Conservation (phyloP, 2,797 vertebrate species). For the Sardinella longiceps region DNA sequence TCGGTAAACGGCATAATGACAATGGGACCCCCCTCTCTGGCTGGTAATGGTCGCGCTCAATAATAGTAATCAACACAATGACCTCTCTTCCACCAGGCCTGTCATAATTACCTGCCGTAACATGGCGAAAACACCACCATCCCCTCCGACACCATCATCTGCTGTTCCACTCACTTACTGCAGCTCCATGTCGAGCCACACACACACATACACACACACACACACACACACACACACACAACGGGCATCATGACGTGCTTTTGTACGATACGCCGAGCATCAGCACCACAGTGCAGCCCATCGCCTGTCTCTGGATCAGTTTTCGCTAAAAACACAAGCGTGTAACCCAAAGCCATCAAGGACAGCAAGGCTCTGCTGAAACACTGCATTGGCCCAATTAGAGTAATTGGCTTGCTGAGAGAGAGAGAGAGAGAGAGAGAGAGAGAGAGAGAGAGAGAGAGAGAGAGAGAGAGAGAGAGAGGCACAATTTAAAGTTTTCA, state of each 20-base stretch:
- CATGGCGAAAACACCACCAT: not conserved
- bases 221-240: too few relatives aligned
- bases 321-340: not conserved
- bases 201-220: too few relatives aligned
- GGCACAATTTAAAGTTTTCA: not conserved
- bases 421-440: not conserved
- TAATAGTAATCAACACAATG: slow-evolving; percentile 17
- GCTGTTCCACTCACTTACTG: not conserved
- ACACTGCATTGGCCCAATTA: not conserved
- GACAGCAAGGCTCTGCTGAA: not conserved
- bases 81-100: not conserved
- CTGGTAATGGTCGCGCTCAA: not conserved
- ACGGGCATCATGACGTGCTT: too few relatives aligned
- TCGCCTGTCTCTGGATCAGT: not conserved
- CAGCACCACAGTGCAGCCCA: not conserved
- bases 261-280: too few relatives aligned
- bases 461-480: not conserved
- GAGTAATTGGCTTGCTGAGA: not conserved
- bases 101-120: not conserved
- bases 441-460: not conserved
- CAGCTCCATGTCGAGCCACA: not conserved
- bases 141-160: not conserved
- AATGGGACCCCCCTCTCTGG: not conserved
- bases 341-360: not conserved
- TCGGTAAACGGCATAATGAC: not conserved